These are phyloP conservation scores for Astropecten irregularis DNA, from an alignment of 53 echinoderm and acorn worm species.

Conservation along the genomic window DNA sequence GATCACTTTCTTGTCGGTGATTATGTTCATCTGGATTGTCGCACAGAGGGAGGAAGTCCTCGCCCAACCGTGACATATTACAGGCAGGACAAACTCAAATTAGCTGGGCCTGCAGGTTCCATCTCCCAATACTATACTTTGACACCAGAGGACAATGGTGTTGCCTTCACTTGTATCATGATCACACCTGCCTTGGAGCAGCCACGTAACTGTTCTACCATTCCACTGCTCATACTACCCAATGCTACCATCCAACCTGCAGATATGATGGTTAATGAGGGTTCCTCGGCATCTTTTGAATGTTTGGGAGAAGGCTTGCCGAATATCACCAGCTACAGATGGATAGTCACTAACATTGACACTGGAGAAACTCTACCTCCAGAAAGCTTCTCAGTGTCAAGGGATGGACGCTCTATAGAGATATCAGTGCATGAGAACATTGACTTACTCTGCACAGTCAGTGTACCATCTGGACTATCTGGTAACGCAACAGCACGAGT, in stretches of 20 bases:
- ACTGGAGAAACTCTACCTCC: background rate
- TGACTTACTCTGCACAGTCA: slow-evolving; percentile 18
- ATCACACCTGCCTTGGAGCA: slow-evolving; percentile 29
- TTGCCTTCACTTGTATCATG: slow-evolving; percentile 20
- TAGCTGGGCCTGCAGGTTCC: background rate
- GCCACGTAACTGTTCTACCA: slow-evolving; percentile 14
- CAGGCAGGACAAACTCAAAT: background rate
- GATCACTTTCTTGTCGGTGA: background rate
- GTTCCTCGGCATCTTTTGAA: background rate
- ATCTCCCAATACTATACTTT: background rate
- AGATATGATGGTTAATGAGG: background rate
- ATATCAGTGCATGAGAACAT: background rate
- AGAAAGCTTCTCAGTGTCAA: slow-evolving; percentile 1
- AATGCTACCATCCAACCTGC: slow-evolving; percentile 7
- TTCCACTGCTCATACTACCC: slow-evolving; percentile 31
- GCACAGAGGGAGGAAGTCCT: background rate
- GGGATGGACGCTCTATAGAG: background rate
- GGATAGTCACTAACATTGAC: slow-evolving; percentile 6
- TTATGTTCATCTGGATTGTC: background rate
- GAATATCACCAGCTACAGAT: slow-evolving; percentile 6
- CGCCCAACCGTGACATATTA: background rate
- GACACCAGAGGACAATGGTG: slow-evolving; percentile 23
- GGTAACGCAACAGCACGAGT: slow-evolving; percentile 13
- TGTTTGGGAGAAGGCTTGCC: slow-evolving; percentile 7
- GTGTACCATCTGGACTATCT: slow-evolving; percentile 49